These are phyloP conservation scores for mouse (Mus musculus) DNA, from an alignment of 2,113 vertebrate species.

Conservation along the genomic window DNA sequence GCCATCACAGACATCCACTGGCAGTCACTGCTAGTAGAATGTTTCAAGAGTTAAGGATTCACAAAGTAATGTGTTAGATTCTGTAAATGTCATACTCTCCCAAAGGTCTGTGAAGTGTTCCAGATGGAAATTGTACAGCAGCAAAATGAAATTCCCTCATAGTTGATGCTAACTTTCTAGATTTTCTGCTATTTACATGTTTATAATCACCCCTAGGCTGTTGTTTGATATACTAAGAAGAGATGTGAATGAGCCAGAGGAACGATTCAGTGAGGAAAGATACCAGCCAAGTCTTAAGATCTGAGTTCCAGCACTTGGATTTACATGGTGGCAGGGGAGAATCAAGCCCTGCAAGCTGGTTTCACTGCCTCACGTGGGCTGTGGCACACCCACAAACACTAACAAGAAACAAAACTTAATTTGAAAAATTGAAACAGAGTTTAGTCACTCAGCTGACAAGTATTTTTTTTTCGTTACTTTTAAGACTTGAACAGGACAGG, in stretches of 20 bases:
- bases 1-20: neutral
- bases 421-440: conserved; percentile 27
- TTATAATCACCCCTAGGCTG: conserved; percentile 4
- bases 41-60: conserved; percentile 26
- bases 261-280: neutral
- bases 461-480: conserved; percentile 21
- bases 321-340: neutral
- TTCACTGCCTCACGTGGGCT: too few relatives aligned
- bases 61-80: neutral
- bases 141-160: neutral
- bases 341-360: neutral
- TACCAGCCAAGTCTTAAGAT: neutral
- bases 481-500: neutral
- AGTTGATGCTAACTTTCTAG: conserved; percentile 18
- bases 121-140: conserved; percentile 26
- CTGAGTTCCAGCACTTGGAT: neutral
- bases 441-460: conserved; percentile 52
- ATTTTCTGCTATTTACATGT: neutral
- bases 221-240: neutral
- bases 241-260: neutral
- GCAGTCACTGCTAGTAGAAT: neutral
- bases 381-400: neutral
- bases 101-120: conserved; percentile 25
- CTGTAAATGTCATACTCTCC: conserved; percentile 27
- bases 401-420: neutral